A percentile compares a stretch with the other conserved stretches of the same genome.
These are phyloP conservation scores for Chunga burmeisteri DNA, from an alignment of 2,113 vertebrate species.

Conservation along the genomic window DNA sequence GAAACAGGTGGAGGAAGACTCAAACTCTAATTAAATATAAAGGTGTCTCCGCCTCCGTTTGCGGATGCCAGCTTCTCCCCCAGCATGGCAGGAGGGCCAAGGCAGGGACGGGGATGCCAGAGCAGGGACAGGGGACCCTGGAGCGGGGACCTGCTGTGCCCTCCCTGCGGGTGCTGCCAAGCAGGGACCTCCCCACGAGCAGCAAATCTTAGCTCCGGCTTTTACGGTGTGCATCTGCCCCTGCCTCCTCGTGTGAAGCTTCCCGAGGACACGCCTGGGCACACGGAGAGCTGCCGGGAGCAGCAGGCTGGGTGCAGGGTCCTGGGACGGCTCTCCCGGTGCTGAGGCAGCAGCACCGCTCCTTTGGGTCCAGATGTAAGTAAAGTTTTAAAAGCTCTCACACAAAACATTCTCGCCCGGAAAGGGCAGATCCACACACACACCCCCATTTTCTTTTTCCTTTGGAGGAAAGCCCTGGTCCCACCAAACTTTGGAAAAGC, in stretches of 20 bases:
- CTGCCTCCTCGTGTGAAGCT: not conserved
- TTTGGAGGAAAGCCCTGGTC: not conserved
- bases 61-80: not conserved
- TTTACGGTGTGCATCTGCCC: rapidly evolving
- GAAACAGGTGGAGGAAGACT: conserved; percentile 50
- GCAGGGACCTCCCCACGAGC: rapidly evolving
- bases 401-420: too few relatives aligned
- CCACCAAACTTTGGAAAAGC: not conserved
- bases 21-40: not conserved
- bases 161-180: not conserved
- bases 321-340: not conserved
- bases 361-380: not conserved
- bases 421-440: not conserved
- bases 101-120: not conserved
- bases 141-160: not conserved
- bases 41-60: not conserved
- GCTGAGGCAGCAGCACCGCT: not conserved
- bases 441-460: not conserved
- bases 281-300: rapidly evolving
- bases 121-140: not conserved
- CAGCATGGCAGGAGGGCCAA: not conserved
- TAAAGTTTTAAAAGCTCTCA: not conserved
- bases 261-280: rapidly evolving
- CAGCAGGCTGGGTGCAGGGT: not conserved
- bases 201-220: not conserved